Evolutionary conservation across 2,797 vertebrate genomes (phyloP).

Genomic region (Coracias cyanogaster): DNA sequence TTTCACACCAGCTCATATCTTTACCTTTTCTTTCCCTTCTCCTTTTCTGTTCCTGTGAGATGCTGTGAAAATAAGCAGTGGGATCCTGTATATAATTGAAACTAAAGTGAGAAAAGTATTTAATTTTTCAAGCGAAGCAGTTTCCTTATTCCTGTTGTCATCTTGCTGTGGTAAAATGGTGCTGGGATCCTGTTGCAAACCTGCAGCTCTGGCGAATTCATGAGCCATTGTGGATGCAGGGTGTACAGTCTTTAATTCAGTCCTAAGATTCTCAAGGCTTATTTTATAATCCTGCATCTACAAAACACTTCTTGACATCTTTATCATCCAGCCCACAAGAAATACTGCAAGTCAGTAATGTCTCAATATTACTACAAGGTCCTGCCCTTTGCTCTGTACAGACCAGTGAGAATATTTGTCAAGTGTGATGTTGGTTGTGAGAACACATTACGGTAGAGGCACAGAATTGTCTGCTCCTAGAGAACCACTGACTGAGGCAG

Average conservation of each 20-base stretch:
- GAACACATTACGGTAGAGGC: not conserved
- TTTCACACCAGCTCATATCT: not conserved
- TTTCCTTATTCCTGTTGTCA: not conserved
- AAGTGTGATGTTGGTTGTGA: not conserved
- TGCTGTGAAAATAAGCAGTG: not conserved
- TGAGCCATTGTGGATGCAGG: rapidly evolving
- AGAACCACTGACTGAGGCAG: not conserved
- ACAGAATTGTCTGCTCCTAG: not conserved
- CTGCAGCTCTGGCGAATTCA: not conserved
- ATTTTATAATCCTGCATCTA: not conserved
- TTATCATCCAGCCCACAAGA: not conserved
- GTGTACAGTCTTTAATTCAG: not conserved
- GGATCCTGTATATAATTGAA: not conserved
- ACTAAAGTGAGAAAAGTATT: not conserved
- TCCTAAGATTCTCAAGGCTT: not conserved
- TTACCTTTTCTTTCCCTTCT: not conserved
- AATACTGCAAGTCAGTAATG: not conserved
- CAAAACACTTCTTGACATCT: not conserved
- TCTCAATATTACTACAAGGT: not conserved
- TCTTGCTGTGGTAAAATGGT: not conserved
- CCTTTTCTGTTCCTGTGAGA: not conserved
- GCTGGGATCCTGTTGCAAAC: not conserved
- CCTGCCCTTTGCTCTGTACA: not conserved
- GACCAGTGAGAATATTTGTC: not conserved
- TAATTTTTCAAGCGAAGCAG: not conserved